Evolutionary conservation across 2,888 invertebrate genomes (phyloP).

Genomic region (Colletes collaris): DNA sequence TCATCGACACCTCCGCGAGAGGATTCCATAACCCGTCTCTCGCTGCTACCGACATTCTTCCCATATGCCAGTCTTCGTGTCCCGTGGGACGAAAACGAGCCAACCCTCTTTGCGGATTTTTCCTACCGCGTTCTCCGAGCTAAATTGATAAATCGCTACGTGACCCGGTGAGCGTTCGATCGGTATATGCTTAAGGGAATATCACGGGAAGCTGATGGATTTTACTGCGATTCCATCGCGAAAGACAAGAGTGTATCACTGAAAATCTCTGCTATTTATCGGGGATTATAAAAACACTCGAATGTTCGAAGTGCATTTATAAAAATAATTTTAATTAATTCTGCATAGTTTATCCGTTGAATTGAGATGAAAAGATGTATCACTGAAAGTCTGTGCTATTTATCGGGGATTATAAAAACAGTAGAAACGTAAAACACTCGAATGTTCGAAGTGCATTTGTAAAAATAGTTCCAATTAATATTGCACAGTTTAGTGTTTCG

Average conservation of each 20-base stretch:
- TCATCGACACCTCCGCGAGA: conserved; percentile 35
- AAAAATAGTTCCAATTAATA: too few species aligned
- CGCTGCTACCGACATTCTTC: conserved; percentile 24
- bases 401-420: too few species aligned
- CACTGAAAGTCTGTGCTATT: too few species aligned
- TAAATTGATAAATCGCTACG: conserved; percentile 67
- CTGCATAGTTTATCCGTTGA: too few species aligned
- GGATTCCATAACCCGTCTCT: conserved; percentile 62
- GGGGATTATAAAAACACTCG: too few species aligned
- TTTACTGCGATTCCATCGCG: conserved; percentile 25
- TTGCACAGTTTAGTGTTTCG: too few species aligned
- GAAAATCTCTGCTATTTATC: too few species aligned
- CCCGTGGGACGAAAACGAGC: conserved; percentile 54
- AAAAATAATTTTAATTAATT: too few species aligned
- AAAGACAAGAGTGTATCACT: not conserved
- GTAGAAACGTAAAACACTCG: too few species aligned
- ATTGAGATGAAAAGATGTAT: too few species aligned
- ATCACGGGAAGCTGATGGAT: conserved; percentile 54
- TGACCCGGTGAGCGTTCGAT: conserved; percentile 32
- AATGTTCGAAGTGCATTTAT: too few species aligned
- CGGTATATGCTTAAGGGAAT: conserved; percentile 27
- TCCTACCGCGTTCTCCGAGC: conserved; percentile 35
- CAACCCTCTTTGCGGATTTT: conserved; percentile 44
- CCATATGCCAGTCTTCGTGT: conserved; percentile 25
- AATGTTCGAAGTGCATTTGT: too few species aligned